phyloP scores from a whole-genome alignment of 2,888 invertebrate genomes.

The Eubasilissa splendida region DNA sequence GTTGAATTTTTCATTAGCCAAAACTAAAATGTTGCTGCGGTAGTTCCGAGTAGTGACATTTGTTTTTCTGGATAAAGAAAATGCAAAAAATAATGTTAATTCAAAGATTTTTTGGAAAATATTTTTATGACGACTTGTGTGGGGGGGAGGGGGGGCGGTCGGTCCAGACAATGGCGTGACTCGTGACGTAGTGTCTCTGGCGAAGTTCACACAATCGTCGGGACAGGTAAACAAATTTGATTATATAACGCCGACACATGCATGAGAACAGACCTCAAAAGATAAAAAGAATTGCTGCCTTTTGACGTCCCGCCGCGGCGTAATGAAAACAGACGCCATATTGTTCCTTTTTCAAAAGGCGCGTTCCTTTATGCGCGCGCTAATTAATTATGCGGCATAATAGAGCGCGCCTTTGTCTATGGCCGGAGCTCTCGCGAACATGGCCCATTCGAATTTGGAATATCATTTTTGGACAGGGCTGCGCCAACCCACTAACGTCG shows the following conservation, averaged over 20 bases:
- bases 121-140: too few species aligned
- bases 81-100: too few species aligned
- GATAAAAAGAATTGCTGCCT: slow-evolving; percentile 3
- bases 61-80: too few species aligned
- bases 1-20: too few species aligned
- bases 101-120: too few species aligned
- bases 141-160: too few species aligned
- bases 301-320: slow-evolving; percentile 42
- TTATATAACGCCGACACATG: slow-evolving; percentile 7
- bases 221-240: slow-evolving; percentile 17
- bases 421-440: slow-evolving; percentile 41
- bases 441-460: slow-evolving; percentile 38
- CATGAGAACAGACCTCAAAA: slow-evolving; percentile 21
- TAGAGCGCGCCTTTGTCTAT: slow-evolving; percentile 54
- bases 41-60: too few species aligned
- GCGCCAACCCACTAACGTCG: background rate
- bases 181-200: background rate
- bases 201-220: slow-evolving; percentile 5
- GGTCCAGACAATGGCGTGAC: too few species aligned
- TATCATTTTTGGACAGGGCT: slow-evolving; percentile 38
- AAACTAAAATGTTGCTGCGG: too few species aligned
- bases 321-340: slow-evolving; percentile 54
- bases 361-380: slow-evolving; percentile 54
- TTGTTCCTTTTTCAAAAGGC: slow-evolving; percentile 53
- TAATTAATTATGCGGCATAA: slow-evolving; percentile 55